Conservation (phyloP, 2,797 vertebrate species). For the Channa striata region DNA sequence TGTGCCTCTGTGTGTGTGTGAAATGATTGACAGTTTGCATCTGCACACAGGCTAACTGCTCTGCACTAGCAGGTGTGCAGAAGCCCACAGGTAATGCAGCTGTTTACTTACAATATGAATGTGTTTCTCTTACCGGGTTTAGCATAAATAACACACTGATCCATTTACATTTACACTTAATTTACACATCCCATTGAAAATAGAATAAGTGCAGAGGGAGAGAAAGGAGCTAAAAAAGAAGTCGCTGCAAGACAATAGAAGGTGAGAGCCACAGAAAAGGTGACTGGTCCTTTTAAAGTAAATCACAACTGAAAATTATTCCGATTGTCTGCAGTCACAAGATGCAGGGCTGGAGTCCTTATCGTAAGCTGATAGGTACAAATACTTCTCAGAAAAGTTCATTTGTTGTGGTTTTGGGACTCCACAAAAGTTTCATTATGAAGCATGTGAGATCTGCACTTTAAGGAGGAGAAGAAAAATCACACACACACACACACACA, state of each 20-base stretch:
- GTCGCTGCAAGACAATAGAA: neutral
- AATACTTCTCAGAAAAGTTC: slow-evolving; percentile 84
- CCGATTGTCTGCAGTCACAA: slow-evolving; percentile 14
- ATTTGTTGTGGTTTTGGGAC: slow-evolving; percentile 80
- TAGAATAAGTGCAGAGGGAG: slow-evolving; percentile 35
- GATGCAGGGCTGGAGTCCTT: slow-evolving; percentile 52
- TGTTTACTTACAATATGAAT: slow-evolving; percentile 66
- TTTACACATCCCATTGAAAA: slow-evolving; percentile 61
- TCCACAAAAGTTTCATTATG: slow-evolving; percentile 85
- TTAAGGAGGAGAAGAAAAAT: slow-evolving; percentile 6
- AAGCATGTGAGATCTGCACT: slow-evolving; percentile 74
- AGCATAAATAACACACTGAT: slow-evolving; percentile 68
- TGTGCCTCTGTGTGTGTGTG: slow-evolving; percentile 14
- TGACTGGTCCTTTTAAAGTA: slow-evolving; percentile 2
- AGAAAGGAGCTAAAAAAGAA: slow-evolving; percentile 8
- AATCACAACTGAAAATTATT: slow-evolving; percentile 6
- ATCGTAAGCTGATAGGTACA: slow-evolving; percentile 70
- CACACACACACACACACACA: slow-evolving; percentile 45
- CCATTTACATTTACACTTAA: slow-evolving; percentile 66
- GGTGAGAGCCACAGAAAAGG: slow-evolving; percentile 1
- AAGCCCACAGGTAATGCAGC: slow-evolving; percentile 80
- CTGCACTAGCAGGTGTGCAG: slow-evolving; percentile 75
- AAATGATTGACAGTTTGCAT: slow-evolving; percentile 79
- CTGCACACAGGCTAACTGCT: slow-evolving; percentile 72
- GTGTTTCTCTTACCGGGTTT: slow-evolving; percentile 61